Conservation (phyloP, 2,113 vertebrate genomes). For the Isurus oxyrinchus region DNA sequence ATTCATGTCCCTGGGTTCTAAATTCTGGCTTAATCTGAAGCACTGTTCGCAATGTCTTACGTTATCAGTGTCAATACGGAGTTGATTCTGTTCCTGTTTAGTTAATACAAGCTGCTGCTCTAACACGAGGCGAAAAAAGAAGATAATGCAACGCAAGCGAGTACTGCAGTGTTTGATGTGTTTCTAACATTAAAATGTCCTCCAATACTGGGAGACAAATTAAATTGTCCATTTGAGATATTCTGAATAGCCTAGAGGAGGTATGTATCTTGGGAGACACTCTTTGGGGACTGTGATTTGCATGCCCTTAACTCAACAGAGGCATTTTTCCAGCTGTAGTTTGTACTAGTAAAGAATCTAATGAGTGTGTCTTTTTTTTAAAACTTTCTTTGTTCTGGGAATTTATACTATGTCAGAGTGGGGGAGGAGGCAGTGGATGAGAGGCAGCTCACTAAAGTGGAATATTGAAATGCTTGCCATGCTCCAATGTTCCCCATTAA, state of each 20-base stretch:
- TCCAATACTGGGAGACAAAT: background rate
- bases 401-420: background rate
- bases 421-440: background rate
- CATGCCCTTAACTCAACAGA: background rate
- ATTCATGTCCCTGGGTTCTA: no score
- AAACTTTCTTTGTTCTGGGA: background rate
- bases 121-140: no score
- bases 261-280: background rate
- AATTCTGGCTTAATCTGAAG: no score
- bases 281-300: background rate
- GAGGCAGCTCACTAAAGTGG: background rate
- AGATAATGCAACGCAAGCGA: no score
- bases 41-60: no score
- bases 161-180: no score
- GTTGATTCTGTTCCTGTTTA: no score
- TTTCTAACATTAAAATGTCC: no score
- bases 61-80: no score
- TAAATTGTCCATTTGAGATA: background rate
- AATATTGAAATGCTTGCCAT: background rate
- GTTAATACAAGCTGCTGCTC: no score
- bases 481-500: background rate
- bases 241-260: background rate
- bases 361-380: background rate
- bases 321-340: background rate
- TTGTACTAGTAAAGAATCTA: background rate